Evolutionary conservation across 2,113 vertebrate species (phyloP).

Genomic region (Apteryx owenii): DNA sequence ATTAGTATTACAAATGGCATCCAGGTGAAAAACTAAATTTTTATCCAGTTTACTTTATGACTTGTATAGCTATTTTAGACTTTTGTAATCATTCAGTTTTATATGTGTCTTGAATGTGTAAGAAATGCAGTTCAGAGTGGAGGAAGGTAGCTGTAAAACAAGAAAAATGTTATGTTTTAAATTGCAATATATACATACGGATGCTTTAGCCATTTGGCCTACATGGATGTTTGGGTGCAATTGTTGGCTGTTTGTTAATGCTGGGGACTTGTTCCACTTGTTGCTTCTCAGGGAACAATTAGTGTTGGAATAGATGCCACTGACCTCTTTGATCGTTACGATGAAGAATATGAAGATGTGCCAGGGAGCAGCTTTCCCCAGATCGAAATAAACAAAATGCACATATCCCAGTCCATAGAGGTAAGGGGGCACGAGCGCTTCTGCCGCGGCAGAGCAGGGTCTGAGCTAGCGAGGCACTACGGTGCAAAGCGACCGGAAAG

Average conservation of each 20-base stretch:
- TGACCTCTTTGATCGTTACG: constrained; percentile 96
- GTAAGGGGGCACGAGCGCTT: constrained; percentile 53
- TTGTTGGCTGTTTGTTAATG: background rate
- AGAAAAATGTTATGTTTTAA: background rate
- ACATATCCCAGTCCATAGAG: constrained; percentile 99
- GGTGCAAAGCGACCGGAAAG: background rate
- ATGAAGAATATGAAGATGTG: constrained; percentile 93
- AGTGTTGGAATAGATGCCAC: constrained; percentile 97
- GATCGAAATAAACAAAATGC: constrained; percentile 98
- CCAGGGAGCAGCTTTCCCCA: constrained; percentile 86
- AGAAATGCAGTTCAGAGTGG: background rate
- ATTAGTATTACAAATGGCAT: background rate
- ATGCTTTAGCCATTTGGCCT: background rate
- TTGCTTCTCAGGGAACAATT: constrained; percentile 88
- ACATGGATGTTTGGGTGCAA: background rate
- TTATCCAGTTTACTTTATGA: background rate
- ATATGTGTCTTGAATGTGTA: background rate
- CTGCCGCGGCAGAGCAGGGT: fast-evolving
- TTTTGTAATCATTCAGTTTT: background rate
- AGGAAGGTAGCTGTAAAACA: background rate
- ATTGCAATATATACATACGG: fast-evolving
- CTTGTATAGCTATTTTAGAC: background rate
- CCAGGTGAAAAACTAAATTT: background rate
- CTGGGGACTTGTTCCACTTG: background rate
- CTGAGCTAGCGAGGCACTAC: background rate